Percentiles rank a stretch among this genome's conserved stretches.
Evolutionary conservation across 2,113 vertebrate species (phyloP).

Genomic region (Choloepus hoffmanni): DNA sequence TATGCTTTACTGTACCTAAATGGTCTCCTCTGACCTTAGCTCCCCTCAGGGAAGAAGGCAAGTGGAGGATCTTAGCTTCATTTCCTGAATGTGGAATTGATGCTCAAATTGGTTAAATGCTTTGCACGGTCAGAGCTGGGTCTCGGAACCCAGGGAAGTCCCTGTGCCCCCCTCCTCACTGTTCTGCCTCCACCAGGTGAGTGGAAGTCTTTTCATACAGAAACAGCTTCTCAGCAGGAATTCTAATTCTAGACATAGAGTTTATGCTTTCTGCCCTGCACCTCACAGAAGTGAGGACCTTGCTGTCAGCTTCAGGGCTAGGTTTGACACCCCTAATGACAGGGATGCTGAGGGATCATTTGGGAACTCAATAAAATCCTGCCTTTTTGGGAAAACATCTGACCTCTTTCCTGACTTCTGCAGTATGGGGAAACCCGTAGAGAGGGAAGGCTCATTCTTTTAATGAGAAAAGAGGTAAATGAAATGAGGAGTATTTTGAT

Average conservation of each 20-base stretch:
- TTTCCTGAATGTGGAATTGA: not conserved
- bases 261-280: not conserved
- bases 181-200: not conserved
- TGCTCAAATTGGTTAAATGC: rapidly evolving
- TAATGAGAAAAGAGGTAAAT: not conserved
- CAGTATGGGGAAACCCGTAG: rapidly evolving
- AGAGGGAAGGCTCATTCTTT: not conserved
- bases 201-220: rapidly evolving
- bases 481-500: not conserved
- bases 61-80: rapidly evolving
- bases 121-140: rapidly evolving
- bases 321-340: rapidly evolving
- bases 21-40: no score
- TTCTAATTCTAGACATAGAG: not conserved
- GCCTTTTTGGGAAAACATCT: rapidly evolving
- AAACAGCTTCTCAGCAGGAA: rapidly evolving
- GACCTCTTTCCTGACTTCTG: not conserved
- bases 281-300: not conserved
- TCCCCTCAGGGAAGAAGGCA: not conserved
- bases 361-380: not conserved
- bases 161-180: rapidly evolving
- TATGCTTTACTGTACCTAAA: not conserved
- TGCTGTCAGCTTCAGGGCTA: not conserved
- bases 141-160: rapidly evolving
- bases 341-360: rapidly evolving